A percentile compares a stretch with the other conserved stretches of the same genome.
phyloP scores from a whole-genome alignment of 2,113 vertebrate genomes.

The Clarias gariepinus region DNA sequence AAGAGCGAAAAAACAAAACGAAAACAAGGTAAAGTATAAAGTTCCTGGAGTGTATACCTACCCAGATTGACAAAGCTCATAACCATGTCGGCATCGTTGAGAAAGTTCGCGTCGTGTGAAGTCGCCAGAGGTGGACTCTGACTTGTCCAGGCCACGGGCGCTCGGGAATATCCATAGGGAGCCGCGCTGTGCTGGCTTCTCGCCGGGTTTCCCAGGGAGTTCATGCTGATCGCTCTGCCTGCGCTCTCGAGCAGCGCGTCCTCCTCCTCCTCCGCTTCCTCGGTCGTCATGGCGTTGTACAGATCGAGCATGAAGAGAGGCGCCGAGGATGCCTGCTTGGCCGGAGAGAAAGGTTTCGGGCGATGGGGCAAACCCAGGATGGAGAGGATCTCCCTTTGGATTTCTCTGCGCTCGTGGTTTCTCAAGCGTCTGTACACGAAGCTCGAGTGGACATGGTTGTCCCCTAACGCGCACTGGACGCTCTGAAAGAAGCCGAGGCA shows the following conservation, averaged over 20 bases:
- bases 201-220: constrained; percentile 77
- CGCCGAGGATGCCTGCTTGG: constrained; percentile 93
- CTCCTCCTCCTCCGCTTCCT: constrained; percentile 89
- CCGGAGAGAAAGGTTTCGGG: constrained; percentile 94
- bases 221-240: constrained; percentile 76
- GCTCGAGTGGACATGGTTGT: constrained; percentile 98
- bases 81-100: constrained; percentile 98
- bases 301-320: constrained; percentile 99
- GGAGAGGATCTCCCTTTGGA: constrained; percentile 98
- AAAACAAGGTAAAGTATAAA: no score
- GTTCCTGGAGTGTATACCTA: constrained; percentile 63
- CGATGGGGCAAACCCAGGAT: constrained; percentile 97
- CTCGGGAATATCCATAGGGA: constrained; percentile 84
- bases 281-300: constrained; percentile 95
- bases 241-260: constrained; percentile 75
- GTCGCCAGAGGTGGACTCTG: constrained; percentile 85
- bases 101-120: constrained; percentile 91
- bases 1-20: no score
- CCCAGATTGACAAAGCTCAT: constrained; percentile 99
- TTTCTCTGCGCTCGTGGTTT: constrained; percentile 96
- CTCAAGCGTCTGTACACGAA: constrained; percentile 98
- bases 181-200: constrained; percentile 77
- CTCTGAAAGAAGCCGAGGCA: constrained; percentile 83
- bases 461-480: constrained; percentile 83
- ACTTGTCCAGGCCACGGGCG: constrained; percentile 78